phyloP scores from a whole-genome alignment of 2,888 invertebrate species.

The Tipula unca region DNA sequence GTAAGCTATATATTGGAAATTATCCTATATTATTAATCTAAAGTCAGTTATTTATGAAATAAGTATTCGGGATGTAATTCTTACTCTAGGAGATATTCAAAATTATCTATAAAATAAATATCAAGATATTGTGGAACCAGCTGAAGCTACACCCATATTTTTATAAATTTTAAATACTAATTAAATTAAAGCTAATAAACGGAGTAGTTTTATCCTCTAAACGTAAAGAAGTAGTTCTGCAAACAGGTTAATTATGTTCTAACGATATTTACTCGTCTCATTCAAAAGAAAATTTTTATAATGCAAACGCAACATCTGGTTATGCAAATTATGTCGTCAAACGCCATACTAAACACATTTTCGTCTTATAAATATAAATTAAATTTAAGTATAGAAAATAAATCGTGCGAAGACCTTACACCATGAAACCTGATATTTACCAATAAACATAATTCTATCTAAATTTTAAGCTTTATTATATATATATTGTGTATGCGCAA shows the following conservation, averaged over 20 bases:
- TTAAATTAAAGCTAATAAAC: not conserved
- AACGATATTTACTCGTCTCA: not conserved
- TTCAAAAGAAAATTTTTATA: not conserved
- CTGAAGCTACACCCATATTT: not conserved
- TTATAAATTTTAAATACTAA: not conserved
- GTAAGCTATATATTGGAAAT: too few species aligned
- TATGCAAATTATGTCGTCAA: not conserved
- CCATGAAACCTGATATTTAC: not conserved
- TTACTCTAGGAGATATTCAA: not conserved
- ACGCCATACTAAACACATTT: not conserved
- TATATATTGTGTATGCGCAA: not conserved
- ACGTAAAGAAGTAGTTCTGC: not conserved
- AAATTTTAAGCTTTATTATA: not conserved
- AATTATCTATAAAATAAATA: not conserved
- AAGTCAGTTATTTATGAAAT: not conserved
- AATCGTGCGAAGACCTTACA: not conserved
- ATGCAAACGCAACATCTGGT: not conserved
- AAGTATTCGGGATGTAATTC: not conserved
- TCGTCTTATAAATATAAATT: not conserved
- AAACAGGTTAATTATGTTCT: not conserved
- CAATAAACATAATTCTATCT: not conserved
- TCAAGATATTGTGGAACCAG: not conserved
- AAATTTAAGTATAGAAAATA: not conserved
- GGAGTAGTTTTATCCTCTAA: not conserved
- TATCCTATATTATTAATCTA: too few species aligned